A percentile compares a stretch with the other conserved stretches of the same genome.
phyloP scores from a whole-genome alignment of 2,888 invertebrate genomes.

The Aplocera efformata region DNA sequence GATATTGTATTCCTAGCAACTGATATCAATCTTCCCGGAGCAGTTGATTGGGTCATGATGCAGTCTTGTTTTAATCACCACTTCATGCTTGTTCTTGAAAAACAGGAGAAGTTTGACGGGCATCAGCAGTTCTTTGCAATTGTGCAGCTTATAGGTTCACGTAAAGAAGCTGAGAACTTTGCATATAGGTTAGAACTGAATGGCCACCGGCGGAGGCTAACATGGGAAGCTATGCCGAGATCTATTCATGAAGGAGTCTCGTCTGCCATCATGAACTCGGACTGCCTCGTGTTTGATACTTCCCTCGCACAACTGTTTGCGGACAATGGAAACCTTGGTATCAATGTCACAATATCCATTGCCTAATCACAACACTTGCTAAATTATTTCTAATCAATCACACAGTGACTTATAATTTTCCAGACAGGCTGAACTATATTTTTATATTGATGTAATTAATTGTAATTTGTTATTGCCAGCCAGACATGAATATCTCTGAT shows the following conservation, averaged over 20 bases:
- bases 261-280: slow-evolving; percentile 97
- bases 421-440: slow-evolving; percentile 43
- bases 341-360: slow-evolving; percentile 99
- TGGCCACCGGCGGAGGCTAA: slow-evolving; percentile 95
- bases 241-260: slow-evolving; percentile 99
- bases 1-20: slow-evolving; percentile 99
- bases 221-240: slow-evolving; percentile 99
- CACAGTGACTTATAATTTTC: slow-evolving; percentile 41
- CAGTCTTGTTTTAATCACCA: slow-evolving; percentile 99
- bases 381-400: slow-evolving; percentile 28
- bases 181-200: slow-evolving; percentile 98
- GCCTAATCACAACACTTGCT: slow-evolving; percentile 77
- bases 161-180: slow-evolving; percentile 99
- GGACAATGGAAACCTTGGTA: slow-evolving; percentile 99
- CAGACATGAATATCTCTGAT: slow-evolving; percentile 7
- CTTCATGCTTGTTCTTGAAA: slow-evolving; percentile 99
- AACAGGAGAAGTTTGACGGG: slow-evolving; percentile 98
- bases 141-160: slow-evolving; percentile 98
- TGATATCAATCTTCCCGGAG: slow-evolving; percentile 99
- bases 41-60: slow-evolving; percentile 99
- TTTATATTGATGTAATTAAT: slow-evolving; percentile 40
- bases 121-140: slow-evolving; percentile 98
- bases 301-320: slow-evolving; percentile 99
- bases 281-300: slow-evolving; percentile 99
- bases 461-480: slow-evolving; percentile 8